Base-by-base conservation (phyloP, 2,797 vertebrate species). In the Philypnodon macrostomus region DNA sequence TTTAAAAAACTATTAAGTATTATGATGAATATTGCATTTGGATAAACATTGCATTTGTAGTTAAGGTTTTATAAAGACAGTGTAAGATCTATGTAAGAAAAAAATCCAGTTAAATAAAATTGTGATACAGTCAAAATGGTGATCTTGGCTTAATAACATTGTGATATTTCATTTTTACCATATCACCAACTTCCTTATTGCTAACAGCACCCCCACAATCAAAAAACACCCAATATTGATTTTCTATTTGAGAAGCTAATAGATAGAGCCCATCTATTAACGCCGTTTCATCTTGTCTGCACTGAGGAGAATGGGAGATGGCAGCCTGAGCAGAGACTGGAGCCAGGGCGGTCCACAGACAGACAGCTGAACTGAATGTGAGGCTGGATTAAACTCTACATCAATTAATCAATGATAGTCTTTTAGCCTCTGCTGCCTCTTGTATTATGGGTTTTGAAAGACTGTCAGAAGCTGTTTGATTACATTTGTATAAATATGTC, bases 261-360 rank as follows among this genome's bases (percentile, higher is more conserved):
- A 67, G 64, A 73, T 36, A 40, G 47, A 59, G 58, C 63, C 59
- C 47, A 51, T 58, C 63, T 75, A 75, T 70, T 79, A 69, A 63
- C 50, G 63, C 65, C 48, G 48, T 61, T 66, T 63, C 58, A 63
- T 55, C 55, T 50, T 32, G 23, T 58, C 52, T 60, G 56, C 18
- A 48, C 45, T 13, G 54, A 51, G 26, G 54, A 33, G 48, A 50
- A 59, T 18, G 49, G 23, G 54, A 51, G 30, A 27, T 21, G 32
- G 37, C 40, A 40, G 53, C 8, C 51, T 35, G 45, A 63, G 54
- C 8, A 13, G 55, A 63, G 40, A 47, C 38, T 13, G 26, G 60
- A 70, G 48, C 9, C 38, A 16, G 39, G 42, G 59, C 32, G 17
- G 21, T 44, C 44, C 29, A 7, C 40, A 5, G 33, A 47, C 56